Evolutionary conservation across 2,113 vertebrate species (phyloP).

Genomic region (Plectropomus leopardus): DNA sequence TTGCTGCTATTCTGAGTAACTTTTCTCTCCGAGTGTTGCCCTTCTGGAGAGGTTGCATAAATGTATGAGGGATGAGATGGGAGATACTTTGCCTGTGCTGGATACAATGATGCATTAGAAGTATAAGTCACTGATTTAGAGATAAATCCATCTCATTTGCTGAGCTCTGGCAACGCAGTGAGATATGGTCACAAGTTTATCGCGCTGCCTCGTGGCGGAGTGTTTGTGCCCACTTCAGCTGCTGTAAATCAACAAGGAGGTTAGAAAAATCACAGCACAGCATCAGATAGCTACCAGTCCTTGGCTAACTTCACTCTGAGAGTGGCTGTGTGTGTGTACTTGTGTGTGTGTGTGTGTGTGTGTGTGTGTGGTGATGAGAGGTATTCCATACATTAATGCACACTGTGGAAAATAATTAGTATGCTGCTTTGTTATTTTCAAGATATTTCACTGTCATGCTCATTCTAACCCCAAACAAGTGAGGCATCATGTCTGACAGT

Average conservation of each 20-base stretch:
- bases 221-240: constrained; percentile 61
- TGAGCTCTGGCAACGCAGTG: constrained; percentile 12
- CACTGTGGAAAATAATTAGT: neutral
- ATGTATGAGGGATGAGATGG: constrained; percentile 35
- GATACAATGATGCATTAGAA: constrained; percentile 44
- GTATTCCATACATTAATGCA: neutral
- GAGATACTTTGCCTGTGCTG: constrained; percentile 32
- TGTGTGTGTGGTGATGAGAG: neutral
- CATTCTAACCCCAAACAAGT: neutral
- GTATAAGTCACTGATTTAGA: constrained; percentile 61
- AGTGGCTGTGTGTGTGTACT: constrained; percentile 14
- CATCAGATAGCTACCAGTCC: constrained; percentile 70
- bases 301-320: constrained; percentile 67
- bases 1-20: neutral
- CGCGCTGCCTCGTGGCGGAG: neutral
- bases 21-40: neutral
- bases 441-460: constrained; percentile 17
- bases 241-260: constrained; percentile 69
- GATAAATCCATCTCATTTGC: constrained; percentile 72
- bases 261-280: constrained; percentile 53
- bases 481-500: neutral
- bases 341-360: constrained; percentile 14
- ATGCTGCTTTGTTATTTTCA: constrained; percentile 16
- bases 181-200: constrained; percentile 62
- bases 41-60: constrained; percentile 40